Conservation (phyloP, 1,140 invertebrate genomes). For the Drosophila cardini region DNA sequence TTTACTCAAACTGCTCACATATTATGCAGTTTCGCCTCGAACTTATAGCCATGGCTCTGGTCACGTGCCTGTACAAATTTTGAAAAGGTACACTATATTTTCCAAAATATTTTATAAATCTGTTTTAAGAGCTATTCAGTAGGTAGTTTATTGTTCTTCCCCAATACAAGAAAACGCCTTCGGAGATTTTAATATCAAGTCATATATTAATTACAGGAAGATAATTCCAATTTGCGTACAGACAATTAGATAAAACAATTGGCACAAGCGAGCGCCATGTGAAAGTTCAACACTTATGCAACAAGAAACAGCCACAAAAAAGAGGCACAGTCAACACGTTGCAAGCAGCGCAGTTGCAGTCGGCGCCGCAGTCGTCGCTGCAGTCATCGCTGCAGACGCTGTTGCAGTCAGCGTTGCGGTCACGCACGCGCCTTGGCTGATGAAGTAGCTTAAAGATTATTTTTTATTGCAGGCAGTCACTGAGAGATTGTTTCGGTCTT, state of each 20-base stretch:
- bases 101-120: no score
- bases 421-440: constrained; percentile 68
- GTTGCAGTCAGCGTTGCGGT: constrained; percentile 43
- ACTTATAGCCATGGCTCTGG: not conserved
- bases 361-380: constrained; percentile 28
- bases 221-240: constrained; percentile 39
- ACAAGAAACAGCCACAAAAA: constrained; percentile 17
- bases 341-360: constrained; percentile 1
- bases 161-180: no score
- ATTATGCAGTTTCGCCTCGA: not conserved
- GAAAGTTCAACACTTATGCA: constrained; percentile 74
- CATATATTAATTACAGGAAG: constrained; percentile 77
- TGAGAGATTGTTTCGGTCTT: not conserved
- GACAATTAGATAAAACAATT: constrained; percentile 51
- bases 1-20: not conserved
- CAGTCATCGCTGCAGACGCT: constrained; percentile 31
- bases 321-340: constrained; percentile 29
- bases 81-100: no score
- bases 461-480: not conserved
- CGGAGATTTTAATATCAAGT: no score
- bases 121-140: not conserved
- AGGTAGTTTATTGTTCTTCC: not conserved
- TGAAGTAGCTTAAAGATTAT: constrained; percentile 66
- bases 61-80: not conserved
- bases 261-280: constrained; percentile 38